Evolutionary conservation across 2,797 vertebrate species (phyloP).

Genomic region (Pipistrellus nathusii): DNA sequence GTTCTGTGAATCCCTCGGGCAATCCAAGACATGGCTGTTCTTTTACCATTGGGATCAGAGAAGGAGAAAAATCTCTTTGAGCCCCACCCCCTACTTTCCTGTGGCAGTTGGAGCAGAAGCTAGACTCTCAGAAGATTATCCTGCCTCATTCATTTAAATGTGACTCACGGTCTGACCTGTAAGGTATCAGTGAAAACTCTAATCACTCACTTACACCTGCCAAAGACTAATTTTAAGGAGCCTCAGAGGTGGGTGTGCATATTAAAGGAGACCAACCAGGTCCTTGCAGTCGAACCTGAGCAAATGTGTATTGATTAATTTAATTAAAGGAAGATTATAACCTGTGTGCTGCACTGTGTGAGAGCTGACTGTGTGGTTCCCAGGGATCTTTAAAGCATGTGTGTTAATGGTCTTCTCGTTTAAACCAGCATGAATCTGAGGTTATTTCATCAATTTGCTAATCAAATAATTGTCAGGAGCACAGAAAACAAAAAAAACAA

Average conservation of each 20-base stretch:
- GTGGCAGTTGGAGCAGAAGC: not conserved
- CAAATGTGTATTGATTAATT: constrained; percentile 55
- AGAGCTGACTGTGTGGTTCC: constrained; percentile 22
- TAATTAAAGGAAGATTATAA: constrained; percentile 64
- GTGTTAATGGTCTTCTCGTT: constrained; percentile 54
- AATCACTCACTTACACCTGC: constrained; percentile 43
- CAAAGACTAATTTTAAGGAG: constrained; percentile 47
- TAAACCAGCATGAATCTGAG: not conserved
- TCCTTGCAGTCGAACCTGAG: not conserved
- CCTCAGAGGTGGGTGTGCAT: not conserved
- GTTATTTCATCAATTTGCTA: constrained; percentile 50
- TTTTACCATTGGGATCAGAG: not conserved
- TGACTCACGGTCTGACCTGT: not conserved
- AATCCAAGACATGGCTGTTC: not conserved
- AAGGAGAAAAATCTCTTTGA: not conserved
- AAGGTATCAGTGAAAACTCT: not conserved
- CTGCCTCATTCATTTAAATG: constrained; percentile 44
- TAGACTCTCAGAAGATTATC: not conserved
- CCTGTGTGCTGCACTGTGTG: not conserved
- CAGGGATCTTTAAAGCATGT: not conserved
- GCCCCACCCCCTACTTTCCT: not conserved
- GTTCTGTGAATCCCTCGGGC: not conserved
- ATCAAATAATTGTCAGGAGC: constrained; percentile 56
- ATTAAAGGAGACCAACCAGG: not conserved
- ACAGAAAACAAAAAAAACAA: not conserved